Evolutionary conservation across 2,888 invertebrate species (phyloP), one percentile per base, ranked within the genome.

Genomic region (Drosophila lutescens): DNA sequence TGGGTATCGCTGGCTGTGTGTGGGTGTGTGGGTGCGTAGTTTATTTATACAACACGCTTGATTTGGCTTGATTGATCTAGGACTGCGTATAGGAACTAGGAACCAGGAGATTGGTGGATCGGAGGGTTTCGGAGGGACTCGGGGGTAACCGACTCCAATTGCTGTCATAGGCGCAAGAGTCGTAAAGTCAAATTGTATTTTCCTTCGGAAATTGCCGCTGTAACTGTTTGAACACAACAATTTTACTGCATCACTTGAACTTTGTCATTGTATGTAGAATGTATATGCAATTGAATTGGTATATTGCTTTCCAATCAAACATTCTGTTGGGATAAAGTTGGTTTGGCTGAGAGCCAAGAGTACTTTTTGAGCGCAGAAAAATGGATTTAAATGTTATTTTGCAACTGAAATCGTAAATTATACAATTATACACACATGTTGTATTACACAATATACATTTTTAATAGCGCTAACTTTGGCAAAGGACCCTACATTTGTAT

Each of bases 1-100:
- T 15, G 15, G 8, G 32, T 1, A 8, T 30, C 7, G 7, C 30
- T 53, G 46, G 4, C n/a, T 20, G 6, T n/a, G 44, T 51, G 32
- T 51, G 44, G 13, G 30, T 13, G 23, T 38, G 44, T 56, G 60
- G 41, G 47, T 59, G 47, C 17, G 63, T 50, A 49, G 49, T 44
- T 43, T 70, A 70, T 62, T 70, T 72, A 72, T 55, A 72, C 73
- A 70, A 72, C 73, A 72, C 50, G 73, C 70, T 72, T 70, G 70
- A 70, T 73, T 70, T 73, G 55, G 62, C 70, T 70, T 70, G 70
- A 70, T 70, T 70, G 70, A 70, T 70, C 70, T 56, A 43, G n/a
- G 47, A n/a, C 26, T 13, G 13, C 26, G 17, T n/a, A 7, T 12
- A 4, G 13, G 20, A 12, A 23, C 6, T 20, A 20, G 20, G 20